Evolutionary conservation across 2,888 invertebrate species (phyloP).

Genomic region (Philaethria dido): DNA sequence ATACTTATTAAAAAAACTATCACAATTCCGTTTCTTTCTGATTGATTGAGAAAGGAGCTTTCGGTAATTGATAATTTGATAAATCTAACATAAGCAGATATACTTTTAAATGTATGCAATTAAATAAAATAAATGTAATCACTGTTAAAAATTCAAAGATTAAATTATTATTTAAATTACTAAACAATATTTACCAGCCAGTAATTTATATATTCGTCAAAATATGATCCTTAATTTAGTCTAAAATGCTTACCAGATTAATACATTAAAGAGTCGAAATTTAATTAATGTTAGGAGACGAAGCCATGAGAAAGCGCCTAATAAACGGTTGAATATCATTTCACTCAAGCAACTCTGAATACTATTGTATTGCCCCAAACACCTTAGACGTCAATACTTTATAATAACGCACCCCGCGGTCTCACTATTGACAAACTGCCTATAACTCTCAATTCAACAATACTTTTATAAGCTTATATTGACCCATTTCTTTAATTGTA

Average conservation of each 20-base stretch:
- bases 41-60: too few species aligned
- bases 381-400: slow-evolving; percentile 62
- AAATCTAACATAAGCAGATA: too few species aligned
- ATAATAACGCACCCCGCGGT: slow-evolving; percentile 64
- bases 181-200: not conserved
- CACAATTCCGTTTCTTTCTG: too few species aligned
- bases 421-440: slow-evolving; percentile 79
- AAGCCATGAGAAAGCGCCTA: slow-evolving; percentile 68
- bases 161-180: not conserved
- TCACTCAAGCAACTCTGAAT: slow-evolving; percentile 72
- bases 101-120: too few species aligned
- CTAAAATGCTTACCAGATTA: slow-evolving; percentile 12
- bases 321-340: slow-evolving; percentile 81
- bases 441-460: slow-evolving; percentile 81
- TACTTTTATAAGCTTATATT: slow-evolving; percentile 72
- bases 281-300: slow-evolving; percentile 37
- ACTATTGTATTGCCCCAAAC: slow-evolving; percentile 58
- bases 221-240: not conserved
- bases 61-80: too few species aligned
- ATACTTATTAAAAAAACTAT: too few species aligned
- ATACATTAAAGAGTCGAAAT: slow-evolving; percentile 20
- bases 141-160: not conserved
- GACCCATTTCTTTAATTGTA: slow-evolving; percentile 79
- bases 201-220: not conserved
- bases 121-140: too few species aligned